These are phyloP conservation scores for Coregonus clupeaformis DNA, from an alignment of 2,113 vertebrate genomes.

Conservation along the genomic window DNA sequence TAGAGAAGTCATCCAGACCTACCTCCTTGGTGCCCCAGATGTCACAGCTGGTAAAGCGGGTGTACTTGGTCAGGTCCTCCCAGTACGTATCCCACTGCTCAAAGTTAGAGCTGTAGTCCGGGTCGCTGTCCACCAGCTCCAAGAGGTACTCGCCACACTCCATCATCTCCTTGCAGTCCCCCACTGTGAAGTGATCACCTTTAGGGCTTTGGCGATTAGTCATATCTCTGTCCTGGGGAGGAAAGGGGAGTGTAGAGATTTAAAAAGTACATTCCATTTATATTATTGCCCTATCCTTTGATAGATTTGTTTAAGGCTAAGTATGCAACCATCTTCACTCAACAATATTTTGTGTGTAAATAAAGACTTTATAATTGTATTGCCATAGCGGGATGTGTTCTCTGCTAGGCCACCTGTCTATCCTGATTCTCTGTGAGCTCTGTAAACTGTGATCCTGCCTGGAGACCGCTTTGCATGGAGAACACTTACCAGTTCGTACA, in stretches of 20 bases:
- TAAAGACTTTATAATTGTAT: too few relatives aligned
- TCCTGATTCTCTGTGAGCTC: too few relatives aligned
- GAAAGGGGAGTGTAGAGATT: conserved; percentile 7
- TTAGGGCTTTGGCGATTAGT: conserved; percentile 91
- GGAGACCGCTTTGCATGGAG: not conserved
- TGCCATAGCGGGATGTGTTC: too few relatives aligned
- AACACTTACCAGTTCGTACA: conserved; percentile 95
- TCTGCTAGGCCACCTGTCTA: too few relatives aligned
- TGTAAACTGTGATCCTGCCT: not conserved
- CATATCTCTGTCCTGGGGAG: conserved; percentile 89
- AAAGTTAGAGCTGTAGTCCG: conserved; percentile 85
- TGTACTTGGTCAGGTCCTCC: conserved; percentile 96
- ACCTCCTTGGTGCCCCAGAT: conserved; percentile 99
- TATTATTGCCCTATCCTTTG: too few relatives aligned
- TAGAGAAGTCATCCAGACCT: conserved; percentile 95
- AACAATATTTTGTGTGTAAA: too few relatives aligned
- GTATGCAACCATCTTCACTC: too few relatives aligned
- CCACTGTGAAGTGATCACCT: conserved; percentile 82
- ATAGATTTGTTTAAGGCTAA: too few relatives aligned
- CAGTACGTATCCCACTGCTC: conserved; percentile 99
- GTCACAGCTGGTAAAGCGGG: conserved; percentile 94
- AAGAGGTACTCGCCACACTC: conserved; percentile 84
- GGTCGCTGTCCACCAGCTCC: conserved; percentile 85
- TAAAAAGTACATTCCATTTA: not conserved
- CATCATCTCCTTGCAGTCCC: conserved; percentile 89